Evolutionary conservation across 2,113 vertebrate genomes (phyloP).

Genomic region (Rhinolophus ferrumequinum): DNA sequence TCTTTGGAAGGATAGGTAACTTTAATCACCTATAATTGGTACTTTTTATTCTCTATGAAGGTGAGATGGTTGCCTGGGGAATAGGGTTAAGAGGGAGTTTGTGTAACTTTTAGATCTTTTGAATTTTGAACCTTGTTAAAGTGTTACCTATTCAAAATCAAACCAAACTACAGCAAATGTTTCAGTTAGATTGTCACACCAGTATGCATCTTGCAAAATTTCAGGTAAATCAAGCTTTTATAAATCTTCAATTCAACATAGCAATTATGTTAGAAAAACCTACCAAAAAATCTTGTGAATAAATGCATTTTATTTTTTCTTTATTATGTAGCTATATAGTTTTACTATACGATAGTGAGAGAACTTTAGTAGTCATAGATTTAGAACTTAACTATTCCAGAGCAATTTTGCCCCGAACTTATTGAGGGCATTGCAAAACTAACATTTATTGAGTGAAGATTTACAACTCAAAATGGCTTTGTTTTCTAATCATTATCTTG

Average conservation of each 20-base stretch:
- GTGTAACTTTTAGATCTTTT: not conserved
- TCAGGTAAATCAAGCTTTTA: slow-evolving; percentile 44
- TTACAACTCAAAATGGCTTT: slow-evolving; percentile 40
- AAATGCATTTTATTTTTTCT: slow-evolving; percentile 24
- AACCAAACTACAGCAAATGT: not conserved
- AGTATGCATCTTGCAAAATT: not conserved
- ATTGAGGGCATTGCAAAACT: not conserved
- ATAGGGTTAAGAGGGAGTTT: not conserved
- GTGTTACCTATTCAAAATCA: slow-evolving; percentile 24
- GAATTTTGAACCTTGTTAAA: slow-evolving; percentile 25
- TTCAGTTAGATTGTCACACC: not conserved
- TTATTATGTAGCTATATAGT: not conserved
- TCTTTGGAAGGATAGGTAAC: not conserved
- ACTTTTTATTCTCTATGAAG: not conserved
- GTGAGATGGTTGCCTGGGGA: not conserved
- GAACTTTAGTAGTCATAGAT: not conserved
- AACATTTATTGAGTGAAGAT: slow-evolving; percentile 36
- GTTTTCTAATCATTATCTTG: slow-evolving; percentile 24
- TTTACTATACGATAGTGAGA: not conserved
- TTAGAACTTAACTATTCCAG: not conserved
- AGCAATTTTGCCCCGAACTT: slow-evolving; percentile 44
- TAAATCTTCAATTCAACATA: slow-evolving; percentile 22
- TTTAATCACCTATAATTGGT: not conserved
- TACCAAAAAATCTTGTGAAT: not conserved
- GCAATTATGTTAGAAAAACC: slow-evolving; percentile 16